Percentiles rank a stretch among this genome's conserved stretches.
phyloP scores from a whole-genome alignment of 2,113 vertebrate species.

The Grallaria varia region DNA sequence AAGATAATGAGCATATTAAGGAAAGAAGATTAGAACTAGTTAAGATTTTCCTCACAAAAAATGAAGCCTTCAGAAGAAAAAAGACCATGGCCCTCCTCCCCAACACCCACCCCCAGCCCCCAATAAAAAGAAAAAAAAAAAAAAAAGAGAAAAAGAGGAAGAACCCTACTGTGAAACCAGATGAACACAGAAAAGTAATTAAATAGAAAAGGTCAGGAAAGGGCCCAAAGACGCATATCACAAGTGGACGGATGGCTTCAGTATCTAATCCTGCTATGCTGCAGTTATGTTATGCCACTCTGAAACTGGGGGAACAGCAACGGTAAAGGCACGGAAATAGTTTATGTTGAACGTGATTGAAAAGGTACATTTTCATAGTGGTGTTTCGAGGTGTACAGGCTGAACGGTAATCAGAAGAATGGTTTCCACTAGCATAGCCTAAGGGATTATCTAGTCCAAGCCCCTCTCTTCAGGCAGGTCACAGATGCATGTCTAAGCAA shows the following conservation, averaged over 20 bases:
- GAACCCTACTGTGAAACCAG: not conserved
- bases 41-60: not conserved
- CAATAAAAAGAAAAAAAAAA: not conserved
- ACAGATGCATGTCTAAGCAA: not conserved
- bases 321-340: not conserved
- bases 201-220: not conserved
- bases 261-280: not conserved
- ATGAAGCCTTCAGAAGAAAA: not conserved
- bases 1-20: not conserved
- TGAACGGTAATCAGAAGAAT: not conserved
- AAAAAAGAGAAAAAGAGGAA: not conserved
- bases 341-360: not conserved
- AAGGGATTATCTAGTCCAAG: not conserved
- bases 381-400: not conserved
- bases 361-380: not conserved
- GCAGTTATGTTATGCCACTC: not conserved
- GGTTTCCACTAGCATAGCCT: not conserved
- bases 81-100: no score
- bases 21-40: not conserved
- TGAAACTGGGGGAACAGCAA: not conserved
- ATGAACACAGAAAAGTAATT: not conserved
- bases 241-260: not conserved
- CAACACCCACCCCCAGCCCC: accelerated
- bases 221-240: not conserved
- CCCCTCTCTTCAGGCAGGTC: not conserved